Percentiles rank a stretch among this genome's conserved stretches.
Conservation (phyloP, 2,113 vertebrate species). For the crab-eating macaque (Macaca fascicularis) region T2T-MFA8v1.1 NC_088375.1:43868001-43868500, state of each 20-base stretch:
- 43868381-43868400: background rate
- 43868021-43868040: background rate
- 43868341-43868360: background rate
- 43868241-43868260: background rate
- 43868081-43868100: background rate
- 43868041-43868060: background rate
- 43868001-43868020: background rate
- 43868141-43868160: background rate
- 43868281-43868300: constrained; percentile 35
- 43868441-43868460: background rate
- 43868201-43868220: background rate
- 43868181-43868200: background rate
- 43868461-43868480: constrained; percentile 88
- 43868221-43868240: background rate
- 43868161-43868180: background rate
- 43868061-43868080: background rate
- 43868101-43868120: background rate
- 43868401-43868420: background rate
- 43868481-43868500: constrained; percentile 93
- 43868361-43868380: background rate
- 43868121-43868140: background rate
- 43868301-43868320: background rate
- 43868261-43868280: background rate
- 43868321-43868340: background rate
- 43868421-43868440: background rate